Evolutionary conservation across 2,797 vertebrate genomes (phyloP).

Genomic region (Brachyrhaphis roseni): DNA sequence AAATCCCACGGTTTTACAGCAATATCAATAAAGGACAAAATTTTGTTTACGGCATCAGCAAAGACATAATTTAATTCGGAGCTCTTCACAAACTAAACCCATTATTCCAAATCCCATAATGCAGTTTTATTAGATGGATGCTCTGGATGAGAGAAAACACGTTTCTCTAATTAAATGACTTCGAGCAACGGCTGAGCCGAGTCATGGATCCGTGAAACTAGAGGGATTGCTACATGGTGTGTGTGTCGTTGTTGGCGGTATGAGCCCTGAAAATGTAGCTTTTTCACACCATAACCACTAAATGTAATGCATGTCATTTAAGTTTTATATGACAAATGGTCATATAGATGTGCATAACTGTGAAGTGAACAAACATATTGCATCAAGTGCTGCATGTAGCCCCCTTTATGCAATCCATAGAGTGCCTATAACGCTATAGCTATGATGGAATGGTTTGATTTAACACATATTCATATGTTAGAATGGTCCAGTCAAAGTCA

Average conservation of each 20-base stretch:
- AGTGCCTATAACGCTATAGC: background rate
- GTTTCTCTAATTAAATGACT: slow-evolving; percentile 19
- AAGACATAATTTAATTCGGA: slow-evolving; percentile 15
- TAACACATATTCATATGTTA: background rate
- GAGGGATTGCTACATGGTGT: background rate
- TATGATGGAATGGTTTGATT: background rate
- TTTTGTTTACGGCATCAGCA: slow-evolving; percentile 32
- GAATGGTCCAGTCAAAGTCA: background rate
- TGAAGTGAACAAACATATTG: background rate
- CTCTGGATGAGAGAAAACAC: slow-evolving; percentile 11
- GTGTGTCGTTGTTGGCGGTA: too few species aligned
- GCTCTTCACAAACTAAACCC: slow-evolving; percentile 25
- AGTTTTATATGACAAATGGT: background rate
- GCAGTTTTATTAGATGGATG: background rate
- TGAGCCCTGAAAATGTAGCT: background rate
- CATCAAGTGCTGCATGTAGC: background rate
- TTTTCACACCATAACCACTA: background rate
- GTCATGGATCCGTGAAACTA: slow-evolving; percentile 9
- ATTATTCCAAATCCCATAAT: background rate
- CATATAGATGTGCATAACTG: background rate
- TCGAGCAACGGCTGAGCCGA: slow-evolving; percentile 22
- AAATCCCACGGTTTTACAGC: slow-evolving; percentile 36
- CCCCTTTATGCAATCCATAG: background rate
- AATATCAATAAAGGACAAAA: slow-evolving; percentile 41
- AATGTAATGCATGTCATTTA: background rate